Evolutionary conservation across 1,140 invertebrate species (phyloP), one percentile per base, ranked within the genome.

Genomic region (Temnothorax nylanderi): DNA sequence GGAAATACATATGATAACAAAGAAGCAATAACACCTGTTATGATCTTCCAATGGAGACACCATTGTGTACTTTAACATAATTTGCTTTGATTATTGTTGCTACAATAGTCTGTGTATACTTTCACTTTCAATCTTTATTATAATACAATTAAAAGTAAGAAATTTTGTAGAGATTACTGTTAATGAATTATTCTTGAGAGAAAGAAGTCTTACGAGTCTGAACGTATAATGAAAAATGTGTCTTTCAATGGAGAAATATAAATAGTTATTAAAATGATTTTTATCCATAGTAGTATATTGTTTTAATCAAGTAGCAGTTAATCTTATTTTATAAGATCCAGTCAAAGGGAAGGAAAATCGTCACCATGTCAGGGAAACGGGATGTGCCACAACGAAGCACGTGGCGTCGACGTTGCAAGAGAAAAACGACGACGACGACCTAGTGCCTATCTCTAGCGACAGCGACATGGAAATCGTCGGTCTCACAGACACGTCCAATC

Each of bases 261-360:
- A 62, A 51, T 32, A 1, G 37, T 64, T 56, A 32, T 64, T 56
- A 32, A 2, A 4, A 16, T 32, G 58, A 49, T 89, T 47, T 62
- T 37, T 60, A n/a, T 82, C 44, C 11, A 71, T 51, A 16, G 10
- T 41, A 44, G 41, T 44, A 49, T 89, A 72, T 88, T 85, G 72
- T 87, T 90, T 86, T 93, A 93, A 93, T 91, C 87, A 88, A 94
- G 88, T 92, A 93, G 90, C 93, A 94, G 89, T 93, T 90, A 78
- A 89, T 86, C 49, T 94, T 94, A 82, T 93, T 94, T 89, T 86
- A 91, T 81, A 95, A 95, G 95, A 95, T 94, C 89, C 93, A 91
- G 94, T 90, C 60, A 92, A 95, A 58, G 95, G 93, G 41, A 95
- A 95, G 92, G 95, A 95, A 89, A 95, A 95, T 78, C 93, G 92